Base-by-base conservation (phyloP, 2,113 vertebrate genomes). In the Gambusia affinis region DNA sequence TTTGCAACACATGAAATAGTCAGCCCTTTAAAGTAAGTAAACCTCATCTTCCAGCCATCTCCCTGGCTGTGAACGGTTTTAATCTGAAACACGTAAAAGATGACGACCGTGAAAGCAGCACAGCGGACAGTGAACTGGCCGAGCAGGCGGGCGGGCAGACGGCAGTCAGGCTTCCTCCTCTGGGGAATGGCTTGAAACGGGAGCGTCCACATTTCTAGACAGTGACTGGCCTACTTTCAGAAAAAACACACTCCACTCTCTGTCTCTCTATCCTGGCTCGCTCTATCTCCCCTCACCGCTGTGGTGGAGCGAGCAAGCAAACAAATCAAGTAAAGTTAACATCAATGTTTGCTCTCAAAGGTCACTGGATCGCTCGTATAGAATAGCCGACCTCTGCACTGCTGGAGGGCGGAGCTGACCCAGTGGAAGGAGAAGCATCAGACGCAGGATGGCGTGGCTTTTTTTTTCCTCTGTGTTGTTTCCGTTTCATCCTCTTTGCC, bases 211-310 rank as follows among this genome's bases (percentile, higher is more conserved):
- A 87, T 89, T 89, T 90, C 82, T 84, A 86, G 86, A 92, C 86
- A 92, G 79, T 88, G 77, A 87, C 85, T 92, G 90, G 85, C 91
- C 90, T 89, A 92, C 79, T 87, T 92, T 91, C 73, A 84, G 81
- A 78, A 89, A 89, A 78, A 89, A 84, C 65, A 81, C 65, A 82
- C 69, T 66, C 80, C 75, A 60, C 72, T 57, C 67, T 70, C 65
- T 67, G 63, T 82, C 68, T 72, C 67, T 60, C 70, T 73, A 30
- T 39, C 60, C 51, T 75, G 33, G 62, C 61, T 66, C 19, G 62
- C 64, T 42, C 76, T 78, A 63, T 75, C 70, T 69, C 57, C 70
- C 63, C 69, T 70, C 33, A 37, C 42, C 67, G 15, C 72, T 66
- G 75, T 67, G 67, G 72, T 24, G 44, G 64, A 74, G 76, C 73